Base-by-base conservation (phyloP, 2,797 vertebrate species). In the Aphelocoma californica region DNA sequence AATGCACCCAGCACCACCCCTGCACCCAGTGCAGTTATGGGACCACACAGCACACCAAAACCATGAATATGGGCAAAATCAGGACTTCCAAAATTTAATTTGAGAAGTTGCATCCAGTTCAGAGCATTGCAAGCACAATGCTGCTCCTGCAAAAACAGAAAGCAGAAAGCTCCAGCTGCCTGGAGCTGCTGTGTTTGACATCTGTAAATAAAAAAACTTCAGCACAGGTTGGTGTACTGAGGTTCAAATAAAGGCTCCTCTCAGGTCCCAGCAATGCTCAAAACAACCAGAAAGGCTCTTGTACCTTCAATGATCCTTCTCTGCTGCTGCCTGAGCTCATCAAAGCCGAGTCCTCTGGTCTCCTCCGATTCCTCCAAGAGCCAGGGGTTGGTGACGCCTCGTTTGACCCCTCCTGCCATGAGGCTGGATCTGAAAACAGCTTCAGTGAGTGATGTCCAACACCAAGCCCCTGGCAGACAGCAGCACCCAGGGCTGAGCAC, bases 241-340 rank as follows among this genome's bases (percentile, higher is more conserved):
- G 16, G 31, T 10, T 25, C 69, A 45, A 10, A 44, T 0, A 5
- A 45, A 20, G 13, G 45, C 32, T 71, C 38, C 50, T 64, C 77
- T 50, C 40, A 14, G 81, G 51, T 2, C 20, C 36, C 36, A 70
- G 32, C 7, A 3, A 53, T 3, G 44, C 53, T 58, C 26, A 18
- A 0, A 40, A n/a, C 65, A 45, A 38, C 5, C 66, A 96, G 50
- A 58, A 57, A 40, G 26, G 34, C 60, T 73, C n/a, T 8, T 18
- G 82, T 98, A 99, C 99, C 99, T 97, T 99, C 98, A 42, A 99
- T 99, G 93, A 99, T 98, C 81, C 95, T 98, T 58, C 98, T 98
- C 95, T 99, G 99, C 94, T 99, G 99, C 85, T 99, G 98, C 95
- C 98, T 98, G 94, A 99, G 98, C 79, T 99, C 99, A 10, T 98